Conservation (phyloP, 2,113 vertebrate genomes). For the Cyprinodon variegatus region DNA sequence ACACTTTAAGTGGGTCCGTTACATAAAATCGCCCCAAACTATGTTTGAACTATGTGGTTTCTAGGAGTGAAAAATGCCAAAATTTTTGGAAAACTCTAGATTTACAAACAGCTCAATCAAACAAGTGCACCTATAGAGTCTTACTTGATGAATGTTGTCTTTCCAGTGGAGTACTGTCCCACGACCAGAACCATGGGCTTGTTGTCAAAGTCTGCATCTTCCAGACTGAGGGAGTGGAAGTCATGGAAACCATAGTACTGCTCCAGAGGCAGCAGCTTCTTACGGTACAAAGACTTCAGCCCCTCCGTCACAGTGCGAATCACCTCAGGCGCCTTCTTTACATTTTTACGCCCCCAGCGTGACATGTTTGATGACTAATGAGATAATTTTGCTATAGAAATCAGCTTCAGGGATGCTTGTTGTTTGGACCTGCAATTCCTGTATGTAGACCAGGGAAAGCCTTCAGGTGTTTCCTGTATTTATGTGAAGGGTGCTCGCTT, state of each 20-base stretch:
- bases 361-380: slow-evolving; percentile 81
- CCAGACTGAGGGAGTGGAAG: slow-evolving; percentile 89
- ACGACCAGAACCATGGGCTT: slow-evolving; percentile 96
- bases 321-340: slow-evolving; percentile 86
- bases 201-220: slow-evolving; percentile 92
- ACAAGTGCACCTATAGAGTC: background rate
- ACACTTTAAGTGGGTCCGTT: too few relatives aligned
- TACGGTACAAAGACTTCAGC: slow-evolving; percentile 86
- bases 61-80: too few relatives aligned
- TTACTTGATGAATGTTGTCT: slow-evolving; percentile 92
- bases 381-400: slow-evolving; percentile 23
- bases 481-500: slow-evolving; percentile 48
- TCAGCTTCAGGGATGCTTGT: slow-evolving; percentile 24
- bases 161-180: slow-evolving; percentile 93
- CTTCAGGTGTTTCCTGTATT: slow-evolving; percentile 75
- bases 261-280: slow-evolving; percentile 89
- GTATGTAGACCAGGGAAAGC: slow-evolving; percentile 33
- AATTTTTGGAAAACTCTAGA: background rate
- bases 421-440: slow-evolving; percentile 58
- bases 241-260: slow-evolving; percentile 88
- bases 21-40: too few relatives aligned
- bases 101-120: background rate
- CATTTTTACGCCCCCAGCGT: slow-evolving; percentile 87
- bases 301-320: slow-evolving; percentile 89
- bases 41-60: too few relatives aligned